phyloP scores from a whole-genome alignment of 1,140 invertebrate species.

The Drosophila ercepeae region DNA sequence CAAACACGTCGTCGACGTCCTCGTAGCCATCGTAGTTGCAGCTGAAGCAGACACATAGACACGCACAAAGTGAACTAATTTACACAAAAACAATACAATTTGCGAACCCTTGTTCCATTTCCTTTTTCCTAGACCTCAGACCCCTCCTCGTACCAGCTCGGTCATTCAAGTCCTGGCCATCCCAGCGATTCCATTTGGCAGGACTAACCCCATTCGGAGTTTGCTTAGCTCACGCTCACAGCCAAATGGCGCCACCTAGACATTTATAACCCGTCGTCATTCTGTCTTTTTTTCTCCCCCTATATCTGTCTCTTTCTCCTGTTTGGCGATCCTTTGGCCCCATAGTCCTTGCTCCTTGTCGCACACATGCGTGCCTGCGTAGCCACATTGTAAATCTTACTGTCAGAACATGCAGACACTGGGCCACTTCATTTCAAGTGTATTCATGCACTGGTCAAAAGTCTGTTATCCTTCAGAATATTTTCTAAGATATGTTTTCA shows the following conservation, averaged over 20 bases:
- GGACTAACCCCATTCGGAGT: constrained; percentile 61
- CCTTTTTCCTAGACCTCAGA: neutral
- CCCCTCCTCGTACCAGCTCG: neutral
- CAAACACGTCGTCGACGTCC: constrained; percentile 68
- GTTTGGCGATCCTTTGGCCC: constrained; percentile 21
- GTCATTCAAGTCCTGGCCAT: neutral
- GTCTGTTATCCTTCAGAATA: no score
- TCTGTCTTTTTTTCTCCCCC: constrained; percentile 6
- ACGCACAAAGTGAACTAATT: constrained; percentile 75
- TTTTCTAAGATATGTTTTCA: no score
- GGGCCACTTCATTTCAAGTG: constrained; percentile 61
- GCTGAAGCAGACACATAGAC: constrained; percentile 16
- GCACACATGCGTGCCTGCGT: constrained; percentile 50
- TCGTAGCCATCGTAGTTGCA: constrained; percentile 27
- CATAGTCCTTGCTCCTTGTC: constrained; percentile 7
- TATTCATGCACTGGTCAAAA: constrained; percentile 5
- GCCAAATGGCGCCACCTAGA: constrained; percentile 76
- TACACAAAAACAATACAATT: constrained; percentile 82
- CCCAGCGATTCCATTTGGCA: constrained; percentile 35
- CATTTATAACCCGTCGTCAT: constrained; percentile 63
- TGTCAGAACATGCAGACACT: constrained; percentile 65
- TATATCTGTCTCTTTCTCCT: neutral
- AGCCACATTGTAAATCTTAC: constrained; percentile 78
- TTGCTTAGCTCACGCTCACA: constrained; percentile 64
- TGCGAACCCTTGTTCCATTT: constrained; percentile 70